Percentiles rank a stretch among this genome's conserved stretches.
Evolutionary conservation across 2,888 invertebrate genomes (phyloP).

Genomic region (Microchrysa polita): DNA sequence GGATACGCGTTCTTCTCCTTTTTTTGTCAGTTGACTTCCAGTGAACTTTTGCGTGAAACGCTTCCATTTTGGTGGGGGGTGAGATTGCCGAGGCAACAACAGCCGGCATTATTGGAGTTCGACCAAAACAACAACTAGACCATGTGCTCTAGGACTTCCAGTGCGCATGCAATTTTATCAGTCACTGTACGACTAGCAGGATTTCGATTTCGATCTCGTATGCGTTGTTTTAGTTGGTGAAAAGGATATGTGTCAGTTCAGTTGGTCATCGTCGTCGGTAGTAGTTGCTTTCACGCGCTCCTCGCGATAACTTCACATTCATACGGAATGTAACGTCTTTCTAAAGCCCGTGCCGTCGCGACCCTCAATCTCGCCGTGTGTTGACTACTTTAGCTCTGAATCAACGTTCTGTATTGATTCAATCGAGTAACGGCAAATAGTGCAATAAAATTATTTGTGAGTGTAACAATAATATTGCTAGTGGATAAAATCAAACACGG

Average conservation of each 20-base stretch:
- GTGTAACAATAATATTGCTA: background rate
- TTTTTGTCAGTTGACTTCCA: background rate
- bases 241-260: background rate
- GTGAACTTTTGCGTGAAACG: background rate
- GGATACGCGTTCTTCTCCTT: too few species aligned
- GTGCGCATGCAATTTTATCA: slow-evolving; percentile 38
- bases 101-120: slow-evolving; percentile 13
- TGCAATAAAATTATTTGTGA: too few species aligned
- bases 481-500: background rate
- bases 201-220: too few species aligned
- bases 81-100: background rate
- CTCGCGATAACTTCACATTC: slow-evolving; percentile 31
- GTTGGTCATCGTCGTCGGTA: too few species aligned
- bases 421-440: too few species aligned
- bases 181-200: slow-evolving; percentile 27
- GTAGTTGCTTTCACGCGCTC: slow-evolving; percentile 42
- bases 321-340: background rate
- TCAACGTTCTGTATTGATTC: too few species aligned
- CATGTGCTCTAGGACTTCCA: slow-evolving; percentile 40
- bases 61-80: background rate
- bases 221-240: slow-evolving; percentile 30
- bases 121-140: slow-evolving; percentile 13
- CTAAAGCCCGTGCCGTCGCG: too few species aligned
- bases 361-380: background rate
- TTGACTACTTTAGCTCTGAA: too few species aligned